Conservation (phyloP, 2,797 vertebrate species). For the Takifugu rubripes region DNA sequence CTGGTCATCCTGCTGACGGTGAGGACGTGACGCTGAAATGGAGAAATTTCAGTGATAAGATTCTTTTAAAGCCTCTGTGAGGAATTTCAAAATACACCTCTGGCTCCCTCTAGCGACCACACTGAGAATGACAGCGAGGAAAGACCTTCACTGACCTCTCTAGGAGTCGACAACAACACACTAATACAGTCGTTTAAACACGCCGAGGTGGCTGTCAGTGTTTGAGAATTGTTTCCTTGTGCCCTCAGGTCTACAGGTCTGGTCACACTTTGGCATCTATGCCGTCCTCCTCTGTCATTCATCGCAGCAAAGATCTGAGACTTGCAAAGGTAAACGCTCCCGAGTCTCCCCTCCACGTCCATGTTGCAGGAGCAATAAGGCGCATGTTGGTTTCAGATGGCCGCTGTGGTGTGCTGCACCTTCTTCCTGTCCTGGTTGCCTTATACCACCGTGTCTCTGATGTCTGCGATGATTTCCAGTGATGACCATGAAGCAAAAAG, state of each 20-base stretch:
- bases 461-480: constrained; percentile 46
- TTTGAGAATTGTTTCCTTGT: not conserved
- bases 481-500: constrained; percentile 24
- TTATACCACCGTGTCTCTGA: constrained; percentile 57
- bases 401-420: constrained; percentile 55
- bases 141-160: no score
- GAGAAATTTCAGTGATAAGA: no score
- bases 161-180: no score
- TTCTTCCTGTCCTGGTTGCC: constrained; percentile 66
- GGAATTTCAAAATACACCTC: not conserved
- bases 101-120: constrained; percentile 7
- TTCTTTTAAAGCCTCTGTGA: no score
- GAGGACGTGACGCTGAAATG: not conserved
- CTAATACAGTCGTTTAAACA: no score
- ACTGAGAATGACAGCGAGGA: not conserved
- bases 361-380: not conserved
- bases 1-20: constrained; percentile 41
- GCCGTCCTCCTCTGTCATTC: constrained; percentile 46
- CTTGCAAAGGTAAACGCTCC: constrained; percentile 52
- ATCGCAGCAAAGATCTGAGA: constrained; percentile 54
- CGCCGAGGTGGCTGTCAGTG: not conserved
- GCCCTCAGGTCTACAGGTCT: constrained; percentile 53
- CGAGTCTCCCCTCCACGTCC: not conserved
- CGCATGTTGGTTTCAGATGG: constrained; percentile 39
- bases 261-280: constrained; percentile 51